Conservation (phyloP, 2,888 invertebrate species). For the Taenaris catops region DNA sequence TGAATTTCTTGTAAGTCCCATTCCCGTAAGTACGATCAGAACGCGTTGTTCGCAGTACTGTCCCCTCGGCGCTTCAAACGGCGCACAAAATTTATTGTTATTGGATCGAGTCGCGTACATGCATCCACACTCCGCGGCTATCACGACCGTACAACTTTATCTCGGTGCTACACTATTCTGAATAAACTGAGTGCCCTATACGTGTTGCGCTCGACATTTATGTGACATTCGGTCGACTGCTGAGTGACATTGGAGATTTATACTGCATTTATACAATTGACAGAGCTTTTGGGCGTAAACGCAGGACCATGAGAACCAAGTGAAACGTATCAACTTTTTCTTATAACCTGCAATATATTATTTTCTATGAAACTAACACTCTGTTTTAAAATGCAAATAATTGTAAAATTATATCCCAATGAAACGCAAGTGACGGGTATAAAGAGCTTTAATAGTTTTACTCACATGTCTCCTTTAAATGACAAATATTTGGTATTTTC, state of each 20-base stretch:
- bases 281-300: too few relatives aligned
- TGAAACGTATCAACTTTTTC: too few relatives aligned
- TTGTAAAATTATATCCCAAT: too few relatives aligned
- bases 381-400: too few relatives aligned
- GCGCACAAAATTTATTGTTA: slow-evolving; percentile 76
- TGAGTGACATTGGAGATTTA: slow-evolving; percentile 24
- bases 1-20: slow-evolving; percentile 17
- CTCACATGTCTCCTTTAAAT: too few relatives aligned
- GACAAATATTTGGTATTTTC: too few relatives aligned
- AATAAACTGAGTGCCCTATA: slow-evolving; percentile 24
- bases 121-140: slow-evolving; percentile 77
- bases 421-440: too few relatives aligned
- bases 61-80: slow-evolving; percentile 65
- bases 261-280: too few relatives aligned
- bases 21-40: slow-evolving; percentile 16
- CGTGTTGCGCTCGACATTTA: slow-evolving; percentile 28
- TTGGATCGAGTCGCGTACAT: slow-evolving; percentile 71
- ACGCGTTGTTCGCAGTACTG: slow-evolving; percentile 22
- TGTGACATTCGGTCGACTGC: slow-evolving; percentile 29
- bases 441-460: too few relatives aligned
- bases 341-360: too few relatives aligned
- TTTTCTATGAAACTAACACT: too few relatives aligned
- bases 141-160: slow-evolving; percentile 74
- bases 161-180: slow-evolving; percentile 38
- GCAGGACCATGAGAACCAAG: too few relatives aligned